These are phyloP conservation scores for Chondrilla cf. caribensis DNA, from an alignment of 37 sponge, comb jelly and placozoan species.

Conservation along the genomic window DNA sequence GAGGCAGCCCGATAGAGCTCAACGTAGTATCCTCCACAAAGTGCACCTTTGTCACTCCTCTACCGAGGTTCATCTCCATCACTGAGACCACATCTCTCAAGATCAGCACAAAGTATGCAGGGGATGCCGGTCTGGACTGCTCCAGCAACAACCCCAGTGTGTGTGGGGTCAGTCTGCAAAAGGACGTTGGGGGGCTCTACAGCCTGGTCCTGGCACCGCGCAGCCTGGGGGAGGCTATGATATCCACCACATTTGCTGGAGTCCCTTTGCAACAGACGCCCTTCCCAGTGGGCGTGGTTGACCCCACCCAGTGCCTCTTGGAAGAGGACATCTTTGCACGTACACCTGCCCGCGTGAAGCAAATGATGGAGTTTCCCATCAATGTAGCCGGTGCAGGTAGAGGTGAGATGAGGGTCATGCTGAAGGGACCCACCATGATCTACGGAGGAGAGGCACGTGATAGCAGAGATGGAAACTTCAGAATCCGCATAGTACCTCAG, in stretches of 20 bases:
- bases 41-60: conserved; percentile 47
- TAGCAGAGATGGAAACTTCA: conserved; percentile 43
- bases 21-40: conserved; percentile 65
- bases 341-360: conserved; percentile 2
- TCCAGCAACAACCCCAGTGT: conserved; percentile 16
- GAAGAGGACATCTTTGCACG: conserved; percentile 29
- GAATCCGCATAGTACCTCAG: conserved; percentile 52
- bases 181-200: conserved; percentile 10
- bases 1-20: conserved; percentile 73
- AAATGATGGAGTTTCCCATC: conserved; percentile 46
- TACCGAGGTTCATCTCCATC: conserved; percentile 7
- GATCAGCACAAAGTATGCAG: conserved; percentile 49
- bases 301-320: conserved; percentile 56
- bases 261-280: conserved; percentile 57
- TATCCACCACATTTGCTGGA: conserved; percentile 40
- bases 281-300: conserved; percentile 45
- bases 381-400: conserved; percentile 63
- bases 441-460: conserved; percentile 51
- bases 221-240: conserved; percentile 37
- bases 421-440: conserved; percentile 50
- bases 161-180: not conserved
- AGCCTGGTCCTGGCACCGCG: not conserved
- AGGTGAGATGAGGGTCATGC: conserved; percentile 42
- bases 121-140: conserved; percentile 17
- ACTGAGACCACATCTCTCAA: conserved; percentile 30